These are phyloP conservation scores for Macrophya alboannulata DNA, from an alignment of 2,888 invertebrate genomes.

Conservation along the genomic window DNA sequence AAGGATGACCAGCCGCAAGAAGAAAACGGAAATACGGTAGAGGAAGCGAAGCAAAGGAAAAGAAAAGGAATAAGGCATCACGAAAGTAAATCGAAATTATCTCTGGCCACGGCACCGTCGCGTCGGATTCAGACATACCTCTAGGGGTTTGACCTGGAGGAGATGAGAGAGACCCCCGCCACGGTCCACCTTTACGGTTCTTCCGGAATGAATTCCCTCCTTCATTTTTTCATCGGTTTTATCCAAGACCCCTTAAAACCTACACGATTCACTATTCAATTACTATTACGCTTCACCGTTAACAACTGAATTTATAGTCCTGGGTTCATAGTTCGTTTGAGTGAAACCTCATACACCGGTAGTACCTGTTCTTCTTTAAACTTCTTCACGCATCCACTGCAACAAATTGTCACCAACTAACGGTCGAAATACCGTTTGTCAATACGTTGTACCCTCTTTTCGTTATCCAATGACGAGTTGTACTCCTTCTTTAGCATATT, in stretches of 20 bases:
- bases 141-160: slow-evolving; percentile 54
- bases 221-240: slow-evolving; percentile 44
- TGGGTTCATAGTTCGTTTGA: background rate
- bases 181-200: slow-evolving; percentile 54
- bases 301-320: background rate
- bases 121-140: slow-evolving; percentile 45
- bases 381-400: background rate
- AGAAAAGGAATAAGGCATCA: slow-evolving; percentile 1
- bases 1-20: background rate
- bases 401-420: background rate
- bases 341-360: background rate
- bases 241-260: background rate
- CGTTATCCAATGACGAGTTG: background rate
- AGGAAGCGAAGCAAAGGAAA: background rate
- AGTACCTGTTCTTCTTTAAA: background rate
- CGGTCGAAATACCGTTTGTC: slow-evolving; percentile 12
- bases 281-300: background rate
- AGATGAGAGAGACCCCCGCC: slow-evolving; percentile 56
- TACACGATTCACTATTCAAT: background rate
- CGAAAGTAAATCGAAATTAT: background rate
- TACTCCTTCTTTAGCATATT: background rate
- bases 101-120: background rate
- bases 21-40: background rate
- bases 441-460: background rate
- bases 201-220: slow-evolving; percentile 51